Percentiles rank a stretch among this genome's conserved stretches.
Conservation (phyloP, 1,140 invertebrate genomes). For the Sitophilus oryzae region DNA sequence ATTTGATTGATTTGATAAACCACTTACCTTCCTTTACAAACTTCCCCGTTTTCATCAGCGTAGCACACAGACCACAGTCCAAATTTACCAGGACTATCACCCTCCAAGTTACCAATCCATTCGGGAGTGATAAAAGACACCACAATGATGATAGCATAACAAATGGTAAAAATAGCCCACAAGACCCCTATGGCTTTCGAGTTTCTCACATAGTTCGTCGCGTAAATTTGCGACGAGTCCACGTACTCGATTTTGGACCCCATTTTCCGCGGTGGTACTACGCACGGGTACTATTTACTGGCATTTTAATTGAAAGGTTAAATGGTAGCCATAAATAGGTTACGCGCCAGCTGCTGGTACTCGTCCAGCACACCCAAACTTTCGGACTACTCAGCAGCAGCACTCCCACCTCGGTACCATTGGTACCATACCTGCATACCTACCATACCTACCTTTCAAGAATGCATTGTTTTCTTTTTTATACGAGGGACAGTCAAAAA, state of each 20-base stretch:
- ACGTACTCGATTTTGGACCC: slow-evolving; percentile 87
- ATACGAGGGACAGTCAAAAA: too few relatives aligned
- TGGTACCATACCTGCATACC: background rate
- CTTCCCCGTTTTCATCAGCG: slow-evolving; percentile 57
- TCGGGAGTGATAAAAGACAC: slow-evolving; percentile 94
- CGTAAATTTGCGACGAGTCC: slow-evolving; percentile 81
- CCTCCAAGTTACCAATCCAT: slow-evolving; percentile 81
- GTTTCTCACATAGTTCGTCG: slow-evolving; percentile 90
- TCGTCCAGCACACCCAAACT: background rate
- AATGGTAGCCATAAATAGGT: background rate
- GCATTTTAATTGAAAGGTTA: background rate
- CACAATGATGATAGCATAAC: slow-evolving; percentile 91
- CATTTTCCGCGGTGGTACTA: too few relatives aligned
- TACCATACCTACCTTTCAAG: background rate
- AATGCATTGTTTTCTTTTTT: background rate
- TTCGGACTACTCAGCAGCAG: background rate
- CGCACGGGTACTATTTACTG: too few relatives aligned
- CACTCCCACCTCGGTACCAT: background rate
- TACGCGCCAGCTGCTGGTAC: too few relatives aligned
- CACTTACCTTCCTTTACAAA: slow-evolving; percentile 63
- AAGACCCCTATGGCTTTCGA: slow-evolving; percentile 93
- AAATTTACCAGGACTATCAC: slow-evolving; percentile 82
- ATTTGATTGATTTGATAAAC: too few relatives aligned
- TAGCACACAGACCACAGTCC: slow-evolving; percentile 86
- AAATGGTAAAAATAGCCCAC: slow-evolving; percentile 95